Percentiles rank a stretch among this genome's conserved stretches.
Conservation (phyloP, 2,888 invertebrate species). For the Calliphora vomitoria region DNA sequence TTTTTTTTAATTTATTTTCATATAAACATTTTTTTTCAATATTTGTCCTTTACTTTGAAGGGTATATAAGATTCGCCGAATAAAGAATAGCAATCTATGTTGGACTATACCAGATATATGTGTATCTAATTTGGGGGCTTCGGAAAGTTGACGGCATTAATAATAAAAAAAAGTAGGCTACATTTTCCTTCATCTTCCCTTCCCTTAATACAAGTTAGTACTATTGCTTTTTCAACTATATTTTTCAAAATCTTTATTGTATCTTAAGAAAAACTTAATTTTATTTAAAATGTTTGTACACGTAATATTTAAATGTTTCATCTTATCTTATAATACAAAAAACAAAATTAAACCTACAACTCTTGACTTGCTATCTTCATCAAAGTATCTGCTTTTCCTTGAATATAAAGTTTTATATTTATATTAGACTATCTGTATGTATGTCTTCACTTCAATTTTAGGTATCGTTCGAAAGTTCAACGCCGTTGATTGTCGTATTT, state of each 20-base stretch:
- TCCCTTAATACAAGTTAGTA: too few species aligned
- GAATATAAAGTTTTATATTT: not conserved
- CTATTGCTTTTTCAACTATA: too few species aligned
- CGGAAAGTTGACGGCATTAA: too few species aligned
- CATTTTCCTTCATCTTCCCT: too few species aligned
- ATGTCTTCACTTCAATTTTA: constrained; percentile 18
- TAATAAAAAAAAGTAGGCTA: too few species aligned
- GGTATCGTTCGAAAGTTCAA: constrained; percentile 74
- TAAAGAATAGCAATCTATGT: too few species aligned
- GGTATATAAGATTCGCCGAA: too few species aligned
- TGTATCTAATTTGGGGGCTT: too few species aligned
- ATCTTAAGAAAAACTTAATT: not conserved
- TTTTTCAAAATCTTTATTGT: not conserved
- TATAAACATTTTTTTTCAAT: too few species aligned
- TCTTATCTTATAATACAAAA: constrained; percentile 12
- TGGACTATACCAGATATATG: too few species aligned
- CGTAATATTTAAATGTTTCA: not conserved
- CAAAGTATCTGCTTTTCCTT: not conserved
- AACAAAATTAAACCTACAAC: constrained; percentile 26
- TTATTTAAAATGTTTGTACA: constrained; percentile 25
- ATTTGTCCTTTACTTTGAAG: too few species aligned
- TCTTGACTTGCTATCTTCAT: not conserved
- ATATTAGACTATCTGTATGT: not conserved
- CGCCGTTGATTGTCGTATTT: constrained; percentile 24
- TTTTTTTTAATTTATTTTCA: too few species aligned